Conservation (phyloP, 2,113 vertebrate genomes). For the Vulpes lagopus region DNA sequence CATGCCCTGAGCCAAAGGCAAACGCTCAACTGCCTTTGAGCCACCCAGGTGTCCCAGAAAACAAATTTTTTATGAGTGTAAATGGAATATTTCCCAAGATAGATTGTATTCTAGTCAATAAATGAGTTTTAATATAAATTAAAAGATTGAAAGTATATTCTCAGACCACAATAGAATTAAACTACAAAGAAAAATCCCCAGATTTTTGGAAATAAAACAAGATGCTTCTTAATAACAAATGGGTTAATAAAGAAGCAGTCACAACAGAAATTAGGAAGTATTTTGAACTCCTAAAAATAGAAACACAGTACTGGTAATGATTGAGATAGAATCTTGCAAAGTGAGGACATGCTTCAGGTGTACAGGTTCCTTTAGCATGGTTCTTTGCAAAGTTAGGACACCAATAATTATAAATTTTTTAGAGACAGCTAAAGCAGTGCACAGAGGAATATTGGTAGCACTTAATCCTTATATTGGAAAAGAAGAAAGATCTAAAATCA, state of each 20-base stretch:
- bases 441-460: background rate
- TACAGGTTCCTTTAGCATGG: background rate
- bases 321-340: background rate
- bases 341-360: background rate
- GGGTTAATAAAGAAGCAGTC: background rate
- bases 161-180: background rate
- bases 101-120: background rate
- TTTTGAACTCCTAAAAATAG: background rate
- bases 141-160: background rate
- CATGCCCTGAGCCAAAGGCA: no score
- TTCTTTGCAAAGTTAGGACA: background rate
- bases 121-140: background rate
- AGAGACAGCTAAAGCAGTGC: background rate
- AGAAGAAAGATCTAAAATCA: background rate
- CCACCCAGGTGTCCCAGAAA: no score
- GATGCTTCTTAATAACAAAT: background rate
- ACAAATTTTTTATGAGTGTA: background rate
- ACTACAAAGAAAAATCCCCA: background rate
- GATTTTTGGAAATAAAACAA: background rate
- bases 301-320: background rate
- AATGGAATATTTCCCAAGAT: background rate
- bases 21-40: no score
- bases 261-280: background rate
- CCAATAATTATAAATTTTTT: background rate
- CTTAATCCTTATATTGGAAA: background rate